Conservation (phyloP, 2,113 vertebrate genomes). For the Chloropsis hardwickii region DNA sequence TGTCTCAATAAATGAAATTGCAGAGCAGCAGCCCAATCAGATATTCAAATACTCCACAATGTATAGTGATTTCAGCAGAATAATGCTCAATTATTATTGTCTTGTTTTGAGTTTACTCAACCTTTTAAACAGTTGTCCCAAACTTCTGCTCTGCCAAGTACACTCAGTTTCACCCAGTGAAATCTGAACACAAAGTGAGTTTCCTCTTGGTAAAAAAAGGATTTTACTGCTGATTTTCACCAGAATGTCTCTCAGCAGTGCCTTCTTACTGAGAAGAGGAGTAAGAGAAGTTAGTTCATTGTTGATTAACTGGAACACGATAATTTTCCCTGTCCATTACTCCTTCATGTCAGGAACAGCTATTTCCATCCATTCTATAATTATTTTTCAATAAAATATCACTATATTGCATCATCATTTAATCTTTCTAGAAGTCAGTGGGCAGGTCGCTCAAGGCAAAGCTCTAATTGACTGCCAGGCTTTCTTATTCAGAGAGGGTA, state of each 20-base stretch:
- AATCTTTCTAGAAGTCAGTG: neutral
- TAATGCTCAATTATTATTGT: neutral
- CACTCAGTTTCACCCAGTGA: neutral
- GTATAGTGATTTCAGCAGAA: neutral
- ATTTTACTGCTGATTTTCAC: neutral
- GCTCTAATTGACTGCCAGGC: neutral
- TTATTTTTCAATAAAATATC: neutral
- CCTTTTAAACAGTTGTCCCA: neutral
- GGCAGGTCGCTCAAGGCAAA: neutral
- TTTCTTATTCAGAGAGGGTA: neutral
- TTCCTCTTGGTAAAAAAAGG: neutral
- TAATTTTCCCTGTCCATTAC: neutral
- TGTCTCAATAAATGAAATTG: neutral
- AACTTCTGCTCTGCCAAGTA: neutral
- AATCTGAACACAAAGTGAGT: neutral
- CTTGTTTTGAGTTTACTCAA: neutral
- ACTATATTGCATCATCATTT: neutral
- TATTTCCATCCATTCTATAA: neutral
- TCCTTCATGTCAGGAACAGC: neutral
- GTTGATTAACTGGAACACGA: neutral
- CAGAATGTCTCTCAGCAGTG: neutral
- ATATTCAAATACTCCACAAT: neutral
- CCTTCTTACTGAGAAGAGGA: neutral
- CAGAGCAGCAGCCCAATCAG: neutral
- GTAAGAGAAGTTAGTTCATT: neutral